Evolutionary conservation across 2,113 vertebrate genomes (phyloP), one percentile per base, ranked within the genome.

Genomic region (Ondatra zibethicus): DNA sequence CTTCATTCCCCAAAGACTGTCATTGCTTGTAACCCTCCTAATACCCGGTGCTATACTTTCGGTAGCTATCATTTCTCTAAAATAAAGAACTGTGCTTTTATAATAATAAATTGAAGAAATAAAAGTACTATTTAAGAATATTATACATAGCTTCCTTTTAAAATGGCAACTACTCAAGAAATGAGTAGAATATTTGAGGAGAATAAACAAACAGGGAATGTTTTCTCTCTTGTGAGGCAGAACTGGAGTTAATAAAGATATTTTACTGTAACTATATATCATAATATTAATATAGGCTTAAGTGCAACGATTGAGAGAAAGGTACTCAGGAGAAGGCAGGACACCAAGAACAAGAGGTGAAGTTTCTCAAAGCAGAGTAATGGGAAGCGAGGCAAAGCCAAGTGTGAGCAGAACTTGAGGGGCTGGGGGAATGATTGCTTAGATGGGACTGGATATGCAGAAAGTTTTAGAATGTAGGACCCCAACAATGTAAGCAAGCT

Each of bases 81-180:
- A 85, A 65, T 94, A 65, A 91, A 4, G 3, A 88, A 65, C 72
- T 52, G 19, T 5, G 72, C 27, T 55, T 96, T 88, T 63, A 65
- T 89, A 61, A 82, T 58, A 95, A 63, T 61, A 91, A 58, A 66
- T 72, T 86, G 75, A 2, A 16, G 58, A 81, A 65, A 70, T 47
- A 97, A 76, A n/a, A 76, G 42, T 92, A 58, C 39, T 47, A 65
- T 88, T 93, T 42, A 31, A 65, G 92, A 92, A 68, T 50, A 11
- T 0, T 31, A 47, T 39, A n/a, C 66, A 16, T 14, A 75, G 23
- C 72, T 93, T 4, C 9, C 31, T 21, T 91, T 90, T 52, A 47
- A 25, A 12, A 55, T 84, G 45, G 50, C n/a, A 94, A 55, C 50
- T 39, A 96, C 3, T 85, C 55, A 94, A 94, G 86, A 66, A 39